phyloP scores from a whole-genome alignment of 2,113 vertebrate genomes.

The Isichthys henryi region DNA sequence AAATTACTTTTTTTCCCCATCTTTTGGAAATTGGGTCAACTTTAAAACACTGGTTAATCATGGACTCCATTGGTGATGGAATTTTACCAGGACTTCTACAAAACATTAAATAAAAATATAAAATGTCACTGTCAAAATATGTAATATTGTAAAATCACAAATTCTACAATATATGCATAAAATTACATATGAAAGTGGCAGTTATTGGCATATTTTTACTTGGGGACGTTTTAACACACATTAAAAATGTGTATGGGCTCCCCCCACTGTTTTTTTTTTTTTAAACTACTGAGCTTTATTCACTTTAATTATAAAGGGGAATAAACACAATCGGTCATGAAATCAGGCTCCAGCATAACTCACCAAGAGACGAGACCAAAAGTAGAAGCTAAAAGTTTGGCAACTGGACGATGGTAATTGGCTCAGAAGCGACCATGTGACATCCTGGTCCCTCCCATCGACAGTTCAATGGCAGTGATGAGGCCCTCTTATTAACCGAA shows the following conservation, averaged over 20 bases:
- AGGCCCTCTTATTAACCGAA: background rate
- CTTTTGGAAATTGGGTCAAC: background rate
- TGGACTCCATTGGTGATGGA: constrained; percentile 7
- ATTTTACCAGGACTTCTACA: background rate
- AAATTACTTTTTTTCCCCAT: background rate
- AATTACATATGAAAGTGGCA: constrained; percentile 18
- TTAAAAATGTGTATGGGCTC: background rate
- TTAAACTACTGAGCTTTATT: background rate
- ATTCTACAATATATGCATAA: constrained; percentile 21
- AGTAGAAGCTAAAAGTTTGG: background rate
- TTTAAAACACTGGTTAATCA: constrained; percentile 12
- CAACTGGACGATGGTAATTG: background rate
- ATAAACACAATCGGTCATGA: background rate
- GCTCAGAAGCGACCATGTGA: background rate
- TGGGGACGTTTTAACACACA: constrained; percentile 3
- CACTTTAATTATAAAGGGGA: background rate
- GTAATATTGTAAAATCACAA: constrained; percentile 19
- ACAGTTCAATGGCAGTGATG: constrained; percentile 1
- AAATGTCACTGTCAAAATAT: constrained; percentile 15
- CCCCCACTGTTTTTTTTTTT: background rate
- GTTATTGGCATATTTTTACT: constrained; percentile 5
- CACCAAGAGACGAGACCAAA: background rate
- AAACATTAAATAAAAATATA: constrained; percentile 21
- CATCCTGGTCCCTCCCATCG: background rate
- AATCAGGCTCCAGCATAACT: background rate